These are phyloP conservation scores for Microtus montanus DNA, from an alignment of 2,113 vertebrate species.

Conservation along the genomic window DNA sequence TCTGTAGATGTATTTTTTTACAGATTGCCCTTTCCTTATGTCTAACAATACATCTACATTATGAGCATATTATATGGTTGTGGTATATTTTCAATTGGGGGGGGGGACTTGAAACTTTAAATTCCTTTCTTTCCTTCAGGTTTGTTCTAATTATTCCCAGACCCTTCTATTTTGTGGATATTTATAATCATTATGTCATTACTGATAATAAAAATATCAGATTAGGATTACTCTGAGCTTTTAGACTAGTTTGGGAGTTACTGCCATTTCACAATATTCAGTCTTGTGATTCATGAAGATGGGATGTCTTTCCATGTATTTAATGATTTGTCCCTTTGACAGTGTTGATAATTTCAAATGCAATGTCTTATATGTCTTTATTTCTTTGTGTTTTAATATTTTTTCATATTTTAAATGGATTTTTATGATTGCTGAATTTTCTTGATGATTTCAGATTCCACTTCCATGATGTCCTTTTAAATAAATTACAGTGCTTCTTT, in stretches of 20 bases:
- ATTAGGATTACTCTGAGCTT: background rate
- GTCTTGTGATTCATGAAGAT: background rate
- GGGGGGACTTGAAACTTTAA: background rate
- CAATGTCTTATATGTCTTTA: background rate
- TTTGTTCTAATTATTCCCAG: background rate
- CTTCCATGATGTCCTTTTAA: background rate
- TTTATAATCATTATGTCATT: background rate
- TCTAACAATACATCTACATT: background rate
- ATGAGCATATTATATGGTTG: background rate
- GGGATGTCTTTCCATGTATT: too few species aligned
- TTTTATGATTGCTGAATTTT: background rate
- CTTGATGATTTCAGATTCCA: background rate
- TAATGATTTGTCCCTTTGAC: background rate
- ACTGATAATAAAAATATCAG: background rate
- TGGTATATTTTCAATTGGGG: background rate
- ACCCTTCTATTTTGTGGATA: background rate
- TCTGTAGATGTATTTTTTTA: background rate
- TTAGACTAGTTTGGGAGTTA: background rate
- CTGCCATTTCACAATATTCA: background rate
- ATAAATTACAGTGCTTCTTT: background rate
- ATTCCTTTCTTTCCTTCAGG: background rate
- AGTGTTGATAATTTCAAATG: background rate
- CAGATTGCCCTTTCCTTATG: background rate
- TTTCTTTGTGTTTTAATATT: background rate
- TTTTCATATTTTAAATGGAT: background rate